Conservation (phyloP, 2,888 invertebrate genomes). For the Tetanocera ferruginea region DNA sequence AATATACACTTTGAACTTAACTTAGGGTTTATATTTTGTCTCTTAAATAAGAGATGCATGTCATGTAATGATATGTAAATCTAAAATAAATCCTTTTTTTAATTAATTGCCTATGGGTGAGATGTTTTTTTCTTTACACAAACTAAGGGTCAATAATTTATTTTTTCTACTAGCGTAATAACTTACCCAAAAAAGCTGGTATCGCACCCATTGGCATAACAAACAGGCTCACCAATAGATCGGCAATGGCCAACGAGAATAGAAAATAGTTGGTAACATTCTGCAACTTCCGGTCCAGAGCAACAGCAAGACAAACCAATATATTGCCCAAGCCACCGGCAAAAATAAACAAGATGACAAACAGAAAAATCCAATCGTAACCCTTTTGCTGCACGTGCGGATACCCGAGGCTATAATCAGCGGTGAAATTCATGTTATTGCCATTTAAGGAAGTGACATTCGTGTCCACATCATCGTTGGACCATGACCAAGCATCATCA, state of each 20-base stretch:
- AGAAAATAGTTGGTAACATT: slow-evolving; percentile 97
- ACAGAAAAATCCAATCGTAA: slow-evolving; percentile 87
- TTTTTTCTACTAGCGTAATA: not conserved
- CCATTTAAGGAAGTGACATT: slow-evolving; percentile 13
- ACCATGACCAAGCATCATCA: slow-evolving; percentile 36
- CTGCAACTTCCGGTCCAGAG: slow-evolving; percentile 89
- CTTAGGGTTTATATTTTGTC: no score
- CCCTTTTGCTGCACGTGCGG: slow-evolving; percentile 40
- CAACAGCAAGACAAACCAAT: slow-evolving; percentile 93
- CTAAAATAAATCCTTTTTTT: no score
- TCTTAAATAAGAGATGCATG: no score
- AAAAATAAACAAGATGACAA: slow-evolving; percentile 87
- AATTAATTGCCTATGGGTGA: no score
- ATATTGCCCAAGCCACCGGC: slow-evolving; percentile 93
- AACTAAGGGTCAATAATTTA: no score
- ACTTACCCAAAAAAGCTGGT: slow-evolving; percentile 92
- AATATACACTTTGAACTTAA: no score
- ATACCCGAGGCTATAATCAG: slow-evolving; percentile 24
- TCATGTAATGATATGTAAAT: no score
- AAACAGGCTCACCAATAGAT: slow-evolving; percentile 91
- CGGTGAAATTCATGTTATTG: slow-evolving; percentile 36
- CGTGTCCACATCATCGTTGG: slow-evolving; percentile 1
- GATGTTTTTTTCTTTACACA: no score
- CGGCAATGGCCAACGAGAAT: slow-evolving; percentile 92
- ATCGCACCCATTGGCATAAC: slow-evolving; percentile 97